Evolutionary conservation across 2,888 invertebrate species (phyloP), one percentile per base, ranked within the genome.

Genomic region (Scotopteryx bipunctaria): DNA sequence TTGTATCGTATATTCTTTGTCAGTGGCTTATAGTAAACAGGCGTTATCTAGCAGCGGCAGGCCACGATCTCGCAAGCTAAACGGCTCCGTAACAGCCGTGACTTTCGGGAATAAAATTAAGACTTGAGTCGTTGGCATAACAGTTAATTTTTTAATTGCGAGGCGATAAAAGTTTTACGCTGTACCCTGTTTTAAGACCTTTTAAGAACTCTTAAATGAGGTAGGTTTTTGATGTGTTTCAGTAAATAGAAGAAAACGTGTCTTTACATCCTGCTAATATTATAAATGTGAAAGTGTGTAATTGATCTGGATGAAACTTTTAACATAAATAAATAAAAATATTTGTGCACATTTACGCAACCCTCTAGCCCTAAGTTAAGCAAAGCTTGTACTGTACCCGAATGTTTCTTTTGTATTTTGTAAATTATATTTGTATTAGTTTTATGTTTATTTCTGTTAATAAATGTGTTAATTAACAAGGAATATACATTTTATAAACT

Each of bases 41-140:
- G 63, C 66, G 73, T 81, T 84, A 84, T 84, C 84, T 68, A 67
- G 64, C 55, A 58, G 61, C 64, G 55, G 65, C 83, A 83, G 81
- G 68, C 78, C 68, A 66, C 69, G 68, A 78, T 77, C 73, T 69
- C 63, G 64, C 68, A 46, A 63, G 64, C 69, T 67, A 66, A 61
- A 64, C 64, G 60, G 63, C 65, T 69, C 61, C 60, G 50, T 58
- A 49, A 47, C 33, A 59, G 42, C 44, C 40, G 29, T 40, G 44
- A 63, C 59, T 60, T 59, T 61, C 35, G 37, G 41, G 42, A 55
- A 59, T 59, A 51, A 57, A 57, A 62, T 59, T 55, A 56, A 60
- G 54, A 50, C 49, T 38, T 42, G 38, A 43, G 36, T 32, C 43
- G 49, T 50, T 54, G 43, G 55, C 50, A 47, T 54, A 29, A 45